These are phyloP conservation scores for Scomber scombrus DNA, from an alignment of 2,113 vertebrate species.

Conservation along the genomic window DNA sequence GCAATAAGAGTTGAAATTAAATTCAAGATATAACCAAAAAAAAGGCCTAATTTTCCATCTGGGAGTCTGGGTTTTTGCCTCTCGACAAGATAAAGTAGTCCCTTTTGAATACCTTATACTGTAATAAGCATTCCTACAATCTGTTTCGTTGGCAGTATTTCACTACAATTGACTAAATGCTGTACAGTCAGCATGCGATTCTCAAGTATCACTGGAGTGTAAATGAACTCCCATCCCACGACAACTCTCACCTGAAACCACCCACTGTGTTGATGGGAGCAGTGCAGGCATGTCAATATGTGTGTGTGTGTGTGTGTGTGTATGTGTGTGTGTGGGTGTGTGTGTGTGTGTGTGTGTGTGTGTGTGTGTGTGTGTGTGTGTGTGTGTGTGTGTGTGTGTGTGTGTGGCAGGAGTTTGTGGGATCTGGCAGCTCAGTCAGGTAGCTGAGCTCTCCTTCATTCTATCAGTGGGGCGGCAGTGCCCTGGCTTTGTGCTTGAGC, in stretches of 20 bases:
- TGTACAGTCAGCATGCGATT: conserved; percentile 26
- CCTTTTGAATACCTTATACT: conserved; percentile 32
- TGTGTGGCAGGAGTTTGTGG: conserved; percentile 14
- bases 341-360: conserved; percentile 19
- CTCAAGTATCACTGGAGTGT: conserved; percentile 6
- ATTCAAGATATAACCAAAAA: conserved; percentile 16
- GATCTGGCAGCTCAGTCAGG: conserved; percentile 31
- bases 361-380: conserved; percentile 10
- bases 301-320: conserved; percentile 6
- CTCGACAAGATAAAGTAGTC: conserved; percentile 28
- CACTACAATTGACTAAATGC: conserved; percentile 13
- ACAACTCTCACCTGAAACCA: conserved; percentile 26
- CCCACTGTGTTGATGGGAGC: not conserved
- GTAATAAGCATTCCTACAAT: conserved; percentile 40
- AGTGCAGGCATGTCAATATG: no score
- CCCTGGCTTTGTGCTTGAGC: conserved; percentile 46
- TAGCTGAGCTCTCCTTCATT: conserved; percentile 58
- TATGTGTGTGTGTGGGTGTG: conserved; percentile 9
- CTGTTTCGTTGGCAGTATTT: conserved; percentile 44
- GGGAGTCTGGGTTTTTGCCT: conserved; percentile 20
- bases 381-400: conserved; percentile 19
- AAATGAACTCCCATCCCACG: conserved; percentile 30
- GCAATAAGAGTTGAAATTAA: conserved; percentile 28
- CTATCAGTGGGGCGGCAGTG: conserved; percentile 23
- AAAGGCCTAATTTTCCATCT: conserved; percentile 33